Conservation (phyloP, 2,888 invertebrate genomes). For the Polyommatus iphigenia region DNA sequence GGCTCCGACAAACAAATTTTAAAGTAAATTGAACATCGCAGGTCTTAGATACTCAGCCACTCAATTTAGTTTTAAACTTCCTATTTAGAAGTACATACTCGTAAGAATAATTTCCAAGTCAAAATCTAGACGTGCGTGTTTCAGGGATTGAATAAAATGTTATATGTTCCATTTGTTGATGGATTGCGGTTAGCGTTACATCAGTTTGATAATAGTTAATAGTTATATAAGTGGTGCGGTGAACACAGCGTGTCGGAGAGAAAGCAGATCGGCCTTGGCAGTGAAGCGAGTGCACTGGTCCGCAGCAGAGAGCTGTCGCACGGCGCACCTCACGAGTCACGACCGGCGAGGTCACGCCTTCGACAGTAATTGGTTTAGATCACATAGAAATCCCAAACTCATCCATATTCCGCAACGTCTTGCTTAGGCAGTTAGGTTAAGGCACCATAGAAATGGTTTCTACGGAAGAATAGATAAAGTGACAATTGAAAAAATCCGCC, state of each 20-base stretch:
- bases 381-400: neutral
- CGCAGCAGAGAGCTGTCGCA: conserved; percentile 44
- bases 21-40: too few relatives aligned
- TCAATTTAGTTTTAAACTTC: too few relatives aligned
- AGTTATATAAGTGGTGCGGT: conserved; percentile 47
- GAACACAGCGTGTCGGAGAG: conserved; percentile 62
- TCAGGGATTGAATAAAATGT: neutral
- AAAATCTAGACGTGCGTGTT: neutral
- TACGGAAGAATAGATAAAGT: too few relatives aligned
- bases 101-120: too few relatives aligned
- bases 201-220: conserved; percentile 49
- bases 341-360: neutral
- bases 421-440: too few relatives aligned
- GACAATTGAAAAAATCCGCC: too few relatives aligned
- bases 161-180: conserved; percentile 14
- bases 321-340: neutral
- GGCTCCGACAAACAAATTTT: too few relatives aligned
- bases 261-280: conserved; percentile 77
- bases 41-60: too few relatives aligned
- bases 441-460: too few relatives aligned
- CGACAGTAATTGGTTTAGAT: neutral
- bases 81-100: too few relatives aligned
- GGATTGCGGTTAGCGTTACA: conserved; percentile 48
- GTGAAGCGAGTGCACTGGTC: conserved; percentile 63
- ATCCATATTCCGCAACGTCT: too few relatives aligned